phyloP scores from a whole-genome alignment of 1,140 invertebrate genomes.

The Drosophila nigrodunni region DNA sequence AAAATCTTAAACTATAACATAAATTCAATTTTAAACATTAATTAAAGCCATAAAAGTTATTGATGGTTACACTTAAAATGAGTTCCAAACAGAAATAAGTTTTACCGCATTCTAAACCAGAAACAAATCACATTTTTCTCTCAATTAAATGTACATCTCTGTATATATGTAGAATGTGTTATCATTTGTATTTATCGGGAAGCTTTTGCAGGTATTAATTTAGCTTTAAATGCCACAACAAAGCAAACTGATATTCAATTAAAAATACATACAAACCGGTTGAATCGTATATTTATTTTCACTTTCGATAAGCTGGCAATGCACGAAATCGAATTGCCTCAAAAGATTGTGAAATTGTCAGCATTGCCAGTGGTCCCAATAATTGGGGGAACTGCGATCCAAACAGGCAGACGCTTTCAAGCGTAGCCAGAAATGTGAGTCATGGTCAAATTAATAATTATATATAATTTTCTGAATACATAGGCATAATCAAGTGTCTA shows the following conservation, averaged over 20 bases:
- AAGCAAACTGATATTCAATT: slow-evolving; percentile 21
- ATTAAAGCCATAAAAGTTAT: too few relatives aligned
- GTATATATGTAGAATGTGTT: not conserved
- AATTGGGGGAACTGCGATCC: slow-evolving; percentile 28
- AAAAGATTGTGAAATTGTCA: slow-evolving; percentile 38
- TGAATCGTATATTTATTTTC: slow-evolving; percentile 26
- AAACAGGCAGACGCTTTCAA: slow-evolving; percentile 22
- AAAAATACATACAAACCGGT: slow-evolving; percentile 14
- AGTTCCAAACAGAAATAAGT: too few relatives aligned
- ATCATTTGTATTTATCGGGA: slow-evolving; percentile 16
- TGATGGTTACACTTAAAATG: too few relatives aligned
- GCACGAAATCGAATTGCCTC: slow-evolving; percentile 10
- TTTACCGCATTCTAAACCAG: too few relatives aligned
- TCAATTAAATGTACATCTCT: too few relatives aligned
- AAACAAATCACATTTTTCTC: too few relatives aligned
- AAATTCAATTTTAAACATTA: not conserved
- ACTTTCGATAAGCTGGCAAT: slow-evolving; percentile 24
- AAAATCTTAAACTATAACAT: not conserved
- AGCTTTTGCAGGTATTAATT: slow-evolving; percentile 14
- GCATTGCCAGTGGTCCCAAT: slow-evolving; percentile 25
- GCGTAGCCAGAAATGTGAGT: slow-evolving; percentile 54
- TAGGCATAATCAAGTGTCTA: not conserved
- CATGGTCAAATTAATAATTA: slow-evolving; percentile 60
- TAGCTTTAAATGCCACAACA: slow-evolving; percentile 16
- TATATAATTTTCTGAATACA: not conserved